phyloP scores from a whole-genome alignment of 2,113 vertebrate genomes.

The Numida meleagris region DNA sequence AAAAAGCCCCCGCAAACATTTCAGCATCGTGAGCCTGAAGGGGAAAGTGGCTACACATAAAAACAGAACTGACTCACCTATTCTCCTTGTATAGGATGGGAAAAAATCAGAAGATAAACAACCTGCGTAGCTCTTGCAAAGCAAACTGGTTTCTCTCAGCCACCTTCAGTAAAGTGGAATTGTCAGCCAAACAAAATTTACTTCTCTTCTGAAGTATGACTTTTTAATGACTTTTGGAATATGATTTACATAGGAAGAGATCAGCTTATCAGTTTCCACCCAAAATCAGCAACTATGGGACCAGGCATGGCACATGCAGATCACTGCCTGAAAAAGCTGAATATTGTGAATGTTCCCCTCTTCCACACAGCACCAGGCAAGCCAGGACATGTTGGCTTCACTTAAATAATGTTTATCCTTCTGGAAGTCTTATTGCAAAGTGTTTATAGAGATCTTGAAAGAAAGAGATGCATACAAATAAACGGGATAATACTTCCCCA shows the following conservation, averaged over 20 bases:
- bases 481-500: constrained; percentile 24
- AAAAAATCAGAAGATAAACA: not conserved
- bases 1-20: not conserved
- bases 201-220: not conserved
- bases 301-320: not conserved
- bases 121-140: not conserved
- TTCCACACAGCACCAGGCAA: not conserved
- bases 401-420: constrained; percentile 27
- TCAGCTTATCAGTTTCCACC: not conserved
- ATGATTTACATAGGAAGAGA: not conserved
- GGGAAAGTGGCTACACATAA: not conserved
- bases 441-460: constrained; percentile 21
- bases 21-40: not conserved
- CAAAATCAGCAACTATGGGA: not conserved
- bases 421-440: constrained; percentile 16
- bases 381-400: not conserved
- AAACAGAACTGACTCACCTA: not conserved
- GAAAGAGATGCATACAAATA: constrained; percentile 29
- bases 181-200: not conserved
- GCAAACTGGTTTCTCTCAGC: not conserved
- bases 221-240: not conserved
- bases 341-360: not conserved
- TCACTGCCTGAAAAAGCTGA: not conserved
- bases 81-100: not conserved
- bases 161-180: not conserved